Evolutionary conservation across 2,888 invertebrate genomes (phyloP).

Genomic region (Troilus luridus): DNA sequence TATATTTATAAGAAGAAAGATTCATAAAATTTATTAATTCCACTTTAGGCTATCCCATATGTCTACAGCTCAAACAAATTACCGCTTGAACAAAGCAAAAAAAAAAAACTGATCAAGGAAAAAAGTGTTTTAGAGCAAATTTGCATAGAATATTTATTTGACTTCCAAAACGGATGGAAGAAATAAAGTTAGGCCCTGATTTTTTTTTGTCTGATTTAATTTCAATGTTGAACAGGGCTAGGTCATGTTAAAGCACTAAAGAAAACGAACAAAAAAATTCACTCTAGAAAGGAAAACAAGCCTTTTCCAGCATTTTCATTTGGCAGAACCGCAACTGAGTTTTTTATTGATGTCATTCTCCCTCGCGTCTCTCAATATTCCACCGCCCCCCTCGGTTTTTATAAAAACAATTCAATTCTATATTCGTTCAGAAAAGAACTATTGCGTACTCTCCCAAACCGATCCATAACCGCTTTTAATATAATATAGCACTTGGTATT

Average conservation of each 20-base stretch:
- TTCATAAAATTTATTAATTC: too few species aligned
- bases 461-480: neutral
- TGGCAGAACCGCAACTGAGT: neutral
- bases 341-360: neutral
- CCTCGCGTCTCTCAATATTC: neutral
- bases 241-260: neutral
- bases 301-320: slow-evolving; percentile 17
- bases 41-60: too few species aligned
- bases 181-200: neutral
- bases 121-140: too few species aligned
- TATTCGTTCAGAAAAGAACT: neutral
- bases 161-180: neutral
- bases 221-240: neutral
- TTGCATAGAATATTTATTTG: too few species aligned
- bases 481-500: neutral
- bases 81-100: too few species aligned
- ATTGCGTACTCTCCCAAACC: neutral
- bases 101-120: too few species aligned
- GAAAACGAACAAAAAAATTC: neutral
- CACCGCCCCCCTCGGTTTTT: neutral
- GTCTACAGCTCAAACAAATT: too few species aligned
- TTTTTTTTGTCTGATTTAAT: neutral
- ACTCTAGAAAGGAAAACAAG: neutral
- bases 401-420: neutral
- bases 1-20: too few species aligned